Conservation (phyloP, 2,888 invertebrate species). For the Cheilosia variabilis region DNA sequence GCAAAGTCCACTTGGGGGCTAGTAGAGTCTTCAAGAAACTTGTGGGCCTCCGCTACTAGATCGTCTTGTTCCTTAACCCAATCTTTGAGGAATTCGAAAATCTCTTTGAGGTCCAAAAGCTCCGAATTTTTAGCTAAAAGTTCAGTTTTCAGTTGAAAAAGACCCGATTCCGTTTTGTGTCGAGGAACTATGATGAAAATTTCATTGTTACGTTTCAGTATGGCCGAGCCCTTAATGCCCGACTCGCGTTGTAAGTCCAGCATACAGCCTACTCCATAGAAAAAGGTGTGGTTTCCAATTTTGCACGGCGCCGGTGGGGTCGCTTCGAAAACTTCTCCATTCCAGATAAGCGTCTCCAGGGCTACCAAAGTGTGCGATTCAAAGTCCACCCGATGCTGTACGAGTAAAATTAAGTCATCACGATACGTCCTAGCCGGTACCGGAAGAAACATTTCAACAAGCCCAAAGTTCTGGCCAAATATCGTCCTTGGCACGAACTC, state of each 20-base stretch:
- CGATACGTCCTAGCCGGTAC: conserved; percentile 82
- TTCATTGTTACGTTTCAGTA: conserved; percentile 78
- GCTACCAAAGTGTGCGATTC: conserved; percentile 80
- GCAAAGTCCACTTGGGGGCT: conserved; percentile 28
- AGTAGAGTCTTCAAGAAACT: conserved; percentile 54
- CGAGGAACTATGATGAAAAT: conserved; percentile 81
- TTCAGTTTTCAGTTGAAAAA: conserved; percentile 80
- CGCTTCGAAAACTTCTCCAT: conserved; percentile 82
- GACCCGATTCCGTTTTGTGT: conserved; percentile 79
- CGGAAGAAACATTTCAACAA: conserved; percentile 81
- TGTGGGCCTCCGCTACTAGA: conserved; percentile 76
- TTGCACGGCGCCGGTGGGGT: conserved; percentile 81
- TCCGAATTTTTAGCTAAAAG: conserved; percentile 80
- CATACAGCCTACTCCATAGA: conserved; percentile 80
- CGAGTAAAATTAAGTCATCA: conserved; percentile 82
- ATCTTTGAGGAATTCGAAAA: conserved; percentile 78
- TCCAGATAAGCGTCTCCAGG: conserved; percentile 83
- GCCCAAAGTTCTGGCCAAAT: conserved; percentile 81
- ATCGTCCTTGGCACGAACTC: conserved; percentile 80
- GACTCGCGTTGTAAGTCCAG: conserved; percentile 80
- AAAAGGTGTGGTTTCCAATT: conserved; percentile 76
- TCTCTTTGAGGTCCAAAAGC: conserved; percentile 79
- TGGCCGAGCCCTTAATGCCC: conserved; percentile 80
- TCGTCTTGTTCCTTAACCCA: conserved; percentile 80
- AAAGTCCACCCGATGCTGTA: conserved; percentile 83